These are phyloP conservation scores for Prochilodus magdalenae DNA, from an alignment of 2,113 vertebrate genomes.

Conservation along the genomic window DNA sequence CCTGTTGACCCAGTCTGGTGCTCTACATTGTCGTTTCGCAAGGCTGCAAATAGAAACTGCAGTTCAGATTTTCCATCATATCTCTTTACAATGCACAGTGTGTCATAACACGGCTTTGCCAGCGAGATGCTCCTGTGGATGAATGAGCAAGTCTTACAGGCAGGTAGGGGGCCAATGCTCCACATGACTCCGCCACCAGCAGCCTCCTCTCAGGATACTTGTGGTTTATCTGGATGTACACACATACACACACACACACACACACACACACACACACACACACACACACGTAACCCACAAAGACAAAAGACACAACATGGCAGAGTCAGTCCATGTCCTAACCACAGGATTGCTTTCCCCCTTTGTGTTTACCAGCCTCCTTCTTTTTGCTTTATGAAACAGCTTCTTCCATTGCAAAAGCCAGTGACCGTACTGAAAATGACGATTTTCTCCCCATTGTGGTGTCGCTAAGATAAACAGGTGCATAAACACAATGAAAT, in stretches of 20 bases:
- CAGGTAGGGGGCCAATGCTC: slow-evolving; percentile 95
- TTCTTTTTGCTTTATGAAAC: slow-evolving; percentile 25
- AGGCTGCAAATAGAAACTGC: neutral
- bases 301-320: slow-evolving; percentile 60
- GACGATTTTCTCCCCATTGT: neutral
- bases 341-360: slow-evolving; percentile 53
- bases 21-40: too few relatives aligned
- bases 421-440: neutral
- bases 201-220: slow-evolving; percentile 98
- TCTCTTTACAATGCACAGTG: neutral
- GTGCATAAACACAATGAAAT: slow-evolving; percentile 25
- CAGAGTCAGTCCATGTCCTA: slow-evolving; percentile 31
- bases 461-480: slow-evolving; percentile 43
- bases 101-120: neutral
- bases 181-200: slow-evolving; percentile 96
- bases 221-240: slow-evolving; percentile 90
- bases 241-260: slow-evolving; percentile 40
- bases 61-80: neutral
- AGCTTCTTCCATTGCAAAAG: slow-evolving; percentile 6
- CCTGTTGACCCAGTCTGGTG: neutral
- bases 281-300: slow-evolving; percentile 41
- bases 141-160: slow-evolving; percentile 83
- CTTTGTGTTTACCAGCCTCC: slow-evolving; percentile 39
- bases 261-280: too few relatives aligned
- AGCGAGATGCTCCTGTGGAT: slow-evolving; percentile 1